A percentile compares a stretch with the other conserved stretches of the same genome.
Conservation (phyloP, 2,113 vertebrate species). For the Hippopotamus amphibius region DNA sequence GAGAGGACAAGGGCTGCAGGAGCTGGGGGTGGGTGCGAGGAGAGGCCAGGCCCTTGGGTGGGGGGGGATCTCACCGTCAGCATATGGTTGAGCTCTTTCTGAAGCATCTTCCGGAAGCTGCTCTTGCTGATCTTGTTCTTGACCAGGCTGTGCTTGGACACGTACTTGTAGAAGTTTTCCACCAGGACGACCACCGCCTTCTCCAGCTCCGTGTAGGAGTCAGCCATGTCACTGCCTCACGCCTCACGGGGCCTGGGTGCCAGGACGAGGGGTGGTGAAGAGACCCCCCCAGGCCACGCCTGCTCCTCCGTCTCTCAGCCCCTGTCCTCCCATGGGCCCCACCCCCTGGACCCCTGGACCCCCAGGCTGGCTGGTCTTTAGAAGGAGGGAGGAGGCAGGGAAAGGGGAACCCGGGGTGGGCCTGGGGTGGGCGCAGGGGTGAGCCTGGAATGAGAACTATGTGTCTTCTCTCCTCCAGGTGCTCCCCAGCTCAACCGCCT, state of each 20-base stretch:
- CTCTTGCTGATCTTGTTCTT: slow-evolving; percentile 89
- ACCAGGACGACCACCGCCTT: slow-evolving; percentile 88
- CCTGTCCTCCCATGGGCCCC: neutral
- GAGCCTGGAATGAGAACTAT: slow-evolving; percentile 61
- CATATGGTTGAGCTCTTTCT: slow-evolving; percentile 89
- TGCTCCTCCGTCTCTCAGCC: neutral
- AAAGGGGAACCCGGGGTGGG: neutral
- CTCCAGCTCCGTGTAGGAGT: slow-evolving; percentile 85
- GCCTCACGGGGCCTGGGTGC: neutral
- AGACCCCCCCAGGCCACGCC: neutral
- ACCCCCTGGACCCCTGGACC: neutral
- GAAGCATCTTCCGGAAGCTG: slow-evolving; percentile 89
- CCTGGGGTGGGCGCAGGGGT: neutral
- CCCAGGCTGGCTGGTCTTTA: neutral
- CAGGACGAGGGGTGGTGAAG: neutral
- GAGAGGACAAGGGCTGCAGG: neutral
- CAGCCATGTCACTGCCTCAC: slow-evolving; percentile 69
- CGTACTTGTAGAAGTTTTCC: slow-evolving; percentile 88
- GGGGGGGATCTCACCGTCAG: slow-evolving; percentile 83
- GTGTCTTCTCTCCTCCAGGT: slow-evolving; percentile 55
- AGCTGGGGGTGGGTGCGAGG: too few relatives aligned
- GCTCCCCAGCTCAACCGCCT: slow-evolving; percentile 64
- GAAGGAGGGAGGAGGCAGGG: neutral
- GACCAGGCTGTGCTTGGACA: slow-evolving; percentile 83
- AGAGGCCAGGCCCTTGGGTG: rapidly evolving